Evolutionary conservation across 2,888 invertebrate species (phyloP).

Genomic region (Teinopalpus imperialis): DNA sequence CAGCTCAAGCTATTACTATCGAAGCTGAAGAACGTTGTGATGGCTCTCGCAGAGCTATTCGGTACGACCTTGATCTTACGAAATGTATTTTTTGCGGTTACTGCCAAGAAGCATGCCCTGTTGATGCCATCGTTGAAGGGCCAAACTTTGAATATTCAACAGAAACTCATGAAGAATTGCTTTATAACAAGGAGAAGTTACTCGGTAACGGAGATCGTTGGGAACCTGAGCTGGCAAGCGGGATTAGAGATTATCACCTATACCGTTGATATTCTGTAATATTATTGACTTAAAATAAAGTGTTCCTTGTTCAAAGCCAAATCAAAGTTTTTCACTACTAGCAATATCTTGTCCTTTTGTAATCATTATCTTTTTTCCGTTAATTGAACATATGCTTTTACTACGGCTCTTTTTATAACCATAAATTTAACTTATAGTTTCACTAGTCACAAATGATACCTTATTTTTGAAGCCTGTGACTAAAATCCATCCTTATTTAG

Average conservation of each 20-base stretch:
- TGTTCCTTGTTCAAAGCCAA: too few species aligned
- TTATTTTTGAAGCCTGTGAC: too few species aligned
- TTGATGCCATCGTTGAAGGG: constrained; percentile 98
- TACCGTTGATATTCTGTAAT: constrained; percentile 56
- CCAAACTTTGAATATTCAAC: constrained; percentile 99
- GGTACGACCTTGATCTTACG: constrained; percentile 98
- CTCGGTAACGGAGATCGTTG: constrained; percentile 98
- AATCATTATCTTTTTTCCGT: too few species aligned
- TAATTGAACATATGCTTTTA: too few species aligned
- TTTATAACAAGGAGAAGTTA: constrained; percentile 99
- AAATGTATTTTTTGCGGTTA: constrained; percentile 99
- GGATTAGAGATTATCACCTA: constrained; percentile 83
- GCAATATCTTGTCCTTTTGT: too few species aligned
- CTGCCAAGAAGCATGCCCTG: constrained; percentile 99
- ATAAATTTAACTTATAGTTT: too few species aligned
- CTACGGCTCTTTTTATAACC: too few species aligned
- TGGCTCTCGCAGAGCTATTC: constrained; percentile 96
- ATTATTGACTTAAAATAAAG: too few species aligned
- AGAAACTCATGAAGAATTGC: constrained; percentile 97
- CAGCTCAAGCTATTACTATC: constrained; percentile 99
- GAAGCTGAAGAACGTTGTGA: constrained; percentile 98
- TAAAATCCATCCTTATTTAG: too few species aligned
- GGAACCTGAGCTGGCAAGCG: constrained; percentile 98
- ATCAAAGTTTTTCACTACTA: too few species aligned
- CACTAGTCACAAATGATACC: too few species aligned